Conservation (phyloP, 2,797 vertebrate species). For the Mormyrus proboscirostris region DNA sequence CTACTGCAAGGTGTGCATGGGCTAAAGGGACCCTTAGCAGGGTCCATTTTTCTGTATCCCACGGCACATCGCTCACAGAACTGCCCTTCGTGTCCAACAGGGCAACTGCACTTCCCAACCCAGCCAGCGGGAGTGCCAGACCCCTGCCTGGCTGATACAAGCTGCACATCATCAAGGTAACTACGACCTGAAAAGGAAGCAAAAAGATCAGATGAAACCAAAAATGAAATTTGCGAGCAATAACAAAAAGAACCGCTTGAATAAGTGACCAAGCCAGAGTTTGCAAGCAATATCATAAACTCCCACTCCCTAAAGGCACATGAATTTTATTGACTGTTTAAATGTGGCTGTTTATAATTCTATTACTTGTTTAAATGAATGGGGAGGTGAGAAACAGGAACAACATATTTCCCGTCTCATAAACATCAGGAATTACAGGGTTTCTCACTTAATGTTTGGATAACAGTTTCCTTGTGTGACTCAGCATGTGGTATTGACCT, state of each 20-base stretch:
- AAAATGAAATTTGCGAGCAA: not conserved
- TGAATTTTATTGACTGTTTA: not conserved
- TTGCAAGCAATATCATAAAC: not conserved
- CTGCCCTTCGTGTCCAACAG: slow-evolving; percentile 61
- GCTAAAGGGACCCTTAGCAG: slow-evolving; percentile 61
- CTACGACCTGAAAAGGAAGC: slow-evolving; percentile 67
- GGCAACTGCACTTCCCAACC: slow-evolving; percentile 80
- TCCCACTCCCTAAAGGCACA: not conserved
- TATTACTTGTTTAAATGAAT: not conserved
- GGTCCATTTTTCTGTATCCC: slow-evolving; percentile 64
- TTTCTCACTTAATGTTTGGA: not conserved
- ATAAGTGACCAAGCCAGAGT: not conserved
- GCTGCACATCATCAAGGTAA: slow-evolving; percentile 73
- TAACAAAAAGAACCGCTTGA: not conserved
- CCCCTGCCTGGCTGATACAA: slow-evolving; percentile 65
- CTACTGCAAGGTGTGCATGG: slow-evolving; percentile 74
- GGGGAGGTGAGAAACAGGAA: not conserved
- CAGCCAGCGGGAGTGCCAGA: slow-evolving; percentile 63
- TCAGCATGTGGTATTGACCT: not conserved
- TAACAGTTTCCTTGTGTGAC: not conserved
- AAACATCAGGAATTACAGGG: not conserved
- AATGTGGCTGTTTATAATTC: not conserved
- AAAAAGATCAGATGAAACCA: not conserved
- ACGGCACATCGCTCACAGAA: slow-evolving; percentile 76
- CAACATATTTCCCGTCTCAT: not conserved